Conservation (phyloP, 2,888 invertebrate genomes). For the Alitta virens region DNA sequence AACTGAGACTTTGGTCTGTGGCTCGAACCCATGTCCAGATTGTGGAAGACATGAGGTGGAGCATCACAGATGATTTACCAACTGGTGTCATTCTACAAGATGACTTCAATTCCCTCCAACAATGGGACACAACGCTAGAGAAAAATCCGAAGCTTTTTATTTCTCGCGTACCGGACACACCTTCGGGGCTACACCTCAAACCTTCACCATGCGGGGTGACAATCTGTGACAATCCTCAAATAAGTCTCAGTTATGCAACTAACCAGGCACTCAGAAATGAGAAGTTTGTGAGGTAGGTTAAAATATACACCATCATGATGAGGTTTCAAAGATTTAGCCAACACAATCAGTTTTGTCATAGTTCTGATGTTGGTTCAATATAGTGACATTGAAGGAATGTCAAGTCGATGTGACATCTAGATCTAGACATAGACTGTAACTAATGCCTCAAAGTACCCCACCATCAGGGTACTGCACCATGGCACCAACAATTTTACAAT, state of each 20-base stretch:
- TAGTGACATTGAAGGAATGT: no score
- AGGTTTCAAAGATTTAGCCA: no score
- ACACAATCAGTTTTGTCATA: no score
- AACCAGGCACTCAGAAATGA: constrained; percentile 17
- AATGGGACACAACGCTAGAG: background rate
- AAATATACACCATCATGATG: no score
- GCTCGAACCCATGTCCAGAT: background rate
- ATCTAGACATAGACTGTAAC: no score
- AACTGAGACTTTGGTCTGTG: background rate
- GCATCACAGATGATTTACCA: background rate
- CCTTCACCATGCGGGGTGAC: constrained; percentile 48
- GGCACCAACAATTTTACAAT: no score
- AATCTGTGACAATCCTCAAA: constrained; percentile 48
- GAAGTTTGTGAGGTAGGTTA: constrained; percentile 5
- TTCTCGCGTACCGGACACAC: constrained; percentile 7
- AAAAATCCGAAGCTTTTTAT: background rate
- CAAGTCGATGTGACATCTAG: no score
- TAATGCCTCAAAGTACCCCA: no score
- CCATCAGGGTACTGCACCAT: no score
- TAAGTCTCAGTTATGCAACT: constrained; percentile 35
- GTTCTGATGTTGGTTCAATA: no score
- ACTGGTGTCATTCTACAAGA: background rate
- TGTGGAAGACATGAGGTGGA: background rate
- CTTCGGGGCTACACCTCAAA: constrained; percentile 30
- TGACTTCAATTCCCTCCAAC: background rate